Base-by-base conservation (phyloP, 2,888 invertebrate species). In the Augochlorella aurata region DNA sequence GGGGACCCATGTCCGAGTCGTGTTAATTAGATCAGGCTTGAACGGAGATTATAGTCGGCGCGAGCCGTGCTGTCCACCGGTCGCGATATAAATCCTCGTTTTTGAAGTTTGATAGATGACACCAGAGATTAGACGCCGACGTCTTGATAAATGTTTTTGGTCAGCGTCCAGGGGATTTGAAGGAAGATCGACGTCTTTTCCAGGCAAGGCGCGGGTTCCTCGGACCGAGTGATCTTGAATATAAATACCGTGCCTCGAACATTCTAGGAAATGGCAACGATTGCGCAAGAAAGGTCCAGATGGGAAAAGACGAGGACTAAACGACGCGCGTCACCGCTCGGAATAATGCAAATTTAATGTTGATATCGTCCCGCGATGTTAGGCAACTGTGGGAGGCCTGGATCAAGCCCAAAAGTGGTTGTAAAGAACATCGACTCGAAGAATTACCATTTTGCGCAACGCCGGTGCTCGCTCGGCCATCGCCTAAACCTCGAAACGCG, bases 261-360 rank as follows among this genome's bases (percentile, higher is more conserved):
- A 29, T 24, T 61, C n/a, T n/a, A 38, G 65, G 24, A 78, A 76
- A 65, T 76, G 52, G 52, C 75, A 75, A 65, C 66, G 66, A 77
- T 79, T 67, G 44, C 79, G 24, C 70, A 67, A 79, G 47, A 61
- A 71, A 29, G 18, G 14, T 16, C 8, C 14, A n/a, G 49, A 65
- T n/a, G 21, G 21, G 7, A 47, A 52, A 65, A 77, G 63, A 69
- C 47, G 29, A 50, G 66, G 18, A 44, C 21, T 50, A 66, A 81
- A 74, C 74, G 81, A 74, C 16, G 47, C 49, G 18, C 29, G 65
- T 66, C 65, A 24, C 24, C 16, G 47, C 24, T 47, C 45, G 45
- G 74, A 79, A 38, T 49, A 24, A 74, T 75, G 79, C 74, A 81
- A 70, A 67, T 81, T 81, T 79, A 74, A 79, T 71, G 66, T 67